A percentile compares a stretch with the other conserved stretches of the same genome.
These are phyloP conservation scores for Phoenoteleia sp. DNA, from an alignment of 2,888 invertebrate species.

Conservation along the genomic window DNA sequence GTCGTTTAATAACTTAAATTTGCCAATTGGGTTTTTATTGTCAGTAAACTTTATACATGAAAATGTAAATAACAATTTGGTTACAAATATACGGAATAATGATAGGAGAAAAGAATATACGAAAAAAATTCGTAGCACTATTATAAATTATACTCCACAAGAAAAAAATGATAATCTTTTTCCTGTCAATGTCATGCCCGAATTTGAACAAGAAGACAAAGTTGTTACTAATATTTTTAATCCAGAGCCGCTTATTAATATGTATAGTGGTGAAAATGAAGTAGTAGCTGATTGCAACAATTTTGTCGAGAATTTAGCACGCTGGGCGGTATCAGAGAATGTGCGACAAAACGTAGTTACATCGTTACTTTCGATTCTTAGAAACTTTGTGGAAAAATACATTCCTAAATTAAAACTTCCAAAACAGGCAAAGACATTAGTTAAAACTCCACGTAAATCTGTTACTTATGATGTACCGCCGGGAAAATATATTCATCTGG, in stretches of 20 bases:
- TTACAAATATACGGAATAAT: too few species aligned
- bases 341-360: not conserved
- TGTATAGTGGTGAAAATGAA: not conserved
- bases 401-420: not conserved
- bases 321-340: not conserved
- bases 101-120: too few species aligned
- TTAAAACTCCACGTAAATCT: not conserved
- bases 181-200: not conserved
- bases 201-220: not conserved
- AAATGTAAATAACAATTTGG: too few species aligned
- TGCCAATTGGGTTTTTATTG: too few species aligned
- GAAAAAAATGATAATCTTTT: not conserved
- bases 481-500: too few species aligned
- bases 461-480: not conserved
- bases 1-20: too few species aligned
- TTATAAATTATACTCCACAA: not conserved
- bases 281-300: not conserved
- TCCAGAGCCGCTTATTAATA: too few species aligned
- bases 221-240: too few species aligned
- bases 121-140: too few species aligned
- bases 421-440: not conserved
- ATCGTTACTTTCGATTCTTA: not conserved
- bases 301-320: slow-evolving; percentile 4
- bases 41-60: too few species aligned
- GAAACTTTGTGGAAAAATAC: not conserved